Evolutionary conservation across 2,113 vertebrate species (phyloP), one percentile per base, ranked within the genome.

Genomic region (Podilymbus podiceps): DNA sequence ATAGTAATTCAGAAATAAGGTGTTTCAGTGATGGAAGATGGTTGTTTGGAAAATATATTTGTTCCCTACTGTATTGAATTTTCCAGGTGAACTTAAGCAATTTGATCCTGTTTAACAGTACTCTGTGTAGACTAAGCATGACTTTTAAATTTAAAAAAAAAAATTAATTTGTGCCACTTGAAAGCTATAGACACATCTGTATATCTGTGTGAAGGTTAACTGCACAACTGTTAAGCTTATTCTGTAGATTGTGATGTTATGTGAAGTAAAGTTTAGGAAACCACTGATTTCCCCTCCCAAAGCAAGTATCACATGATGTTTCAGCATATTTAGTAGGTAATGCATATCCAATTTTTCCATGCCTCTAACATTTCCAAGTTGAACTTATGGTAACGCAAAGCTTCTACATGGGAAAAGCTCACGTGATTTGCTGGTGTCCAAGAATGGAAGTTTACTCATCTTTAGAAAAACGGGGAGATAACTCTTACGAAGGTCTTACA

Each of bases 291-390:
- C 5, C 3, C 2, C 52, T 46, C 11, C 12, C 19, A 8, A 44
- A 81, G 15, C 5, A 72, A 67, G 10, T 62, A 24, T 58, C 1
- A 1, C 3, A 1, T 82, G 9, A 22, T 55, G 7, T 30, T 85
- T 74, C 11, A 18, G 24, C 11, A n/a, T 73, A 46, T 4, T 77
- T 59, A 69, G 47, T 68, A 28, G 25, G 17, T 59, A 59, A 35
- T 17, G 4, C 0, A 0, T 68, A 15, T 35, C 5, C 21, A 22
- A 66, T 8, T 42, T 81, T 22, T 28, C 31, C 7, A 19, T 69
- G 19, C 21, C 18, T 80, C 56, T 90, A 16, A 35, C 30, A 14
- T 56, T 88, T 69, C 22, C 8, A 62, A 21, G 21, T 60, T 33
- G 15, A 82, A 66, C 23, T 52, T 90, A 15, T 0, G 2, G 28